A percentile compares a stretch with the other conserved stretches of the same genome.
Evolutionary conservation across 2,113 vertebrate genomes (phyloP).

Genomic region (Spilogale gracilis): DNA sequence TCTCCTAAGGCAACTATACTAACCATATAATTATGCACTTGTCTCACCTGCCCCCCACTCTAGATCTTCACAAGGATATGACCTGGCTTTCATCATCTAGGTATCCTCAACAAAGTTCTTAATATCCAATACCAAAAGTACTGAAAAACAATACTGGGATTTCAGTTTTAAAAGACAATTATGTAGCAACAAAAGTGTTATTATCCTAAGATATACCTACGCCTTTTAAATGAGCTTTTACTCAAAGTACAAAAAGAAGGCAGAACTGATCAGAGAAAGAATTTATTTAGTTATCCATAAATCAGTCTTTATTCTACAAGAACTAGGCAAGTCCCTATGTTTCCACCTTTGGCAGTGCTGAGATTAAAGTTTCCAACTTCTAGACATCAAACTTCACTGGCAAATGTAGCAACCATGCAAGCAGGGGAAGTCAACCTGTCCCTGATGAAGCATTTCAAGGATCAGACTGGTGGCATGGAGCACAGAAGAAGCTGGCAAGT

Average conservation of each 20-base stretch:
- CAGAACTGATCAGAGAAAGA: neutral
- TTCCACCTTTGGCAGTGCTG: neutral
- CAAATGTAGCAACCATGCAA: neutral
- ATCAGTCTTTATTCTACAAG: conserved; percentile 8
- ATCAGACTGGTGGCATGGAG: neutral
- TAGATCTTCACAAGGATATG: neutral
- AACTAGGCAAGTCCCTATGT: neutral
- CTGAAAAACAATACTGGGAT: neutral
- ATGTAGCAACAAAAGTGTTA: neutral
- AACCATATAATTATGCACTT: neutral
- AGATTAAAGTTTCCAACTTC: neutral
- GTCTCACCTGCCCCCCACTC: neutral
- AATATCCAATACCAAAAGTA: neutral
- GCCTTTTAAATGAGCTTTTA: conserved; percentile 5
- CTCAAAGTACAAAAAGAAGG: conserved; percentile 19
- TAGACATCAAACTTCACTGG: neutral
- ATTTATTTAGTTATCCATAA: neutral
- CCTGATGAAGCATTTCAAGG: conserved; percentile 1
- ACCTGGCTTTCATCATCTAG: neutral
- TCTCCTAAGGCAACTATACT: neutral
- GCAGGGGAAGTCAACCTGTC: neutral
- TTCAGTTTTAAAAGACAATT: neutral
- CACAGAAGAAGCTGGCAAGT: neutral
- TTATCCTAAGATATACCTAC: neutral
- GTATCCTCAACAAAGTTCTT: conserved; percentile 4